Conservation (phyloP, 2,797 vertebrate species). For the Salmo trutta region DNA sequence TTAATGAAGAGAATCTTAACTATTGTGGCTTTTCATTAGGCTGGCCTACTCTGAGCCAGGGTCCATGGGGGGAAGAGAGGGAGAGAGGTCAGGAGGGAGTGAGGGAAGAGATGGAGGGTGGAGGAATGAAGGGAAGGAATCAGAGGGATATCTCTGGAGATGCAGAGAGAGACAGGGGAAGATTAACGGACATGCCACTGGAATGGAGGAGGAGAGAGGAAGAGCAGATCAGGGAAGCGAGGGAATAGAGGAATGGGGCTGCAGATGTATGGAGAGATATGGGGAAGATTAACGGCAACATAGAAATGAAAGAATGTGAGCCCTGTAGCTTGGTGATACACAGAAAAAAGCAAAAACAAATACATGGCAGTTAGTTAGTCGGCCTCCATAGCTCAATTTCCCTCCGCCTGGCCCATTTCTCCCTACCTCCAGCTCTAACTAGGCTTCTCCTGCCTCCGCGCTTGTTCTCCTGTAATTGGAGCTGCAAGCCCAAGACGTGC, state of each 20-base stretch:
- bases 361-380: conserved; percentile 25
- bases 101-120: conserved; percentile 33
- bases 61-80: not conserved
- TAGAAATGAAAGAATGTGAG: not conserved
- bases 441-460: not conserved
- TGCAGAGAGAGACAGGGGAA: not conserved
- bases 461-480: conserved; percentile 73
- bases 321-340: not conserved
- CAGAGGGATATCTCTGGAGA: not conserved
- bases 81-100: conserved; percentile 66
- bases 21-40: conserved; percentile 56
- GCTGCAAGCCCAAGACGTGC: conserved; percentile 62
- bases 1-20: conserved; percentile 65
- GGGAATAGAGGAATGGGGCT: not conserved
- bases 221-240: not conserved
- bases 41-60: conserved; percentile 2
- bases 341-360: conserved; percentile 8
- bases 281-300: conserved; percentile 2
- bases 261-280: conserved; percentile 14
- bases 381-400: conserved; percentile 2
- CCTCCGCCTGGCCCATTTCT: not conserved
- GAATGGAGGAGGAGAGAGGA: not conserved
- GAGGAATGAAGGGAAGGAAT: conserved; percentile 9
- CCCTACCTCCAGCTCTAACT: not conserved
- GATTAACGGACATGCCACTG: too few relatives aligned